A percentile compares a stretch with the other conserved stretches of the same genome.
phyloP scores from a whole-genome alignment of 2,888 invertebrate species.

The Philhelius pedissequus region DNA sequence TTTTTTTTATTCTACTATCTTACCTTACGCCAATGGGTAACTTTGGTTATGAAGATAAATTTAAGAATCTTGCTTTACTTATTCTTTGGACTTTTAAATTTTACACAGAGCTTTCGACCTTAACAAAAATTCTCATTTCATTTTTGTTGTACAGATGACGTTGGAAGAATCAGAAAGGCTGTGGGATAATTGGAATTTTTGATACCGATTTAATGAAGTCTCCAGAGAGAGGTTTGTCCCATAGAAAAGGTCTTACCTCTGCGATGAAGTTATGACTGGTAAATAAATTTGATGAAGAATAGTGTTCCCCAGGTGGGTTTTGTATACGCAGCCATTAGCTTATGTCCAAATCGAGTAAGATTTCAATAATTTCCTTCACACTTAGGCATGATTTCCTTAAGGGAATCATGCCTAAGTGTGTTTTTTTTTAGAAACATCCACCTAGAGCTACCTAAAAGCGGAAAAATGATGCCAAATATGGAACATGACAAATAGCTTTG shows the following conservation, averaged over 20 bases:
- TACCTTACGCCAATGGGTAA: background rate
- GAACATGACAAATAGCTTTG: no score
- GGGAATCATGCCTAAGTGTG: no score
- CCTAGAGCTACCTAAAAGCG: no score
- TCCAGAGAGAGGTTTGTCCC: constrained; percentile 20
- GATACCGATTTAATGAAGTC: constrained; percentile 62
- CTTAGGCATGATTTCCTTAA: no score
- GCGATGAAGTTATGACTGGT: background rate
- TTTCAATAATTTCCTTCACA: background rate
- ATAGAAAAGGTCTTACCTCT: background rate
- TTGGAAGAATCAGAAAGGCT: background rate
- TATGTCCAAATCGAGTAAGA: background rate
- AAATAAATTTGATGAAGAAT: constrained; percentile 38
- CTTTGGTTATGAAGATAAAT: constrained; percentile 60
- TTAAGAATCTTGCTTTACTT: constrained; percentile 42
- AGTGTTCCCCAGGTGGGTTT: background rate
- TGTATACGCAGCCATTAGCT: constrained; percentile 7
- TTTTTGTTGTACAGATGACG: background rate
- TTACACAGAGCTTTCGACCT: constrained; percentile 9
- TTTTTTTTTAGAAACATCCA: no score
- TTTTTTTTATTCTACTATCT: background rate
- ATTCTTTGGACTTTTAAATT: background rate
- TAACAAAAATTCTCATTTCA: constrained; percentile 35
- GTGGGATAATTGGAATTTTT: constrained; percentile 30
- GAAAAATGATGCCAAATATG: no score